These are phyloP conservation scores for Cataglyphis rosenhaueri DNA, from an alignment of 2,888 invertebrate species.

Conservation along the genomic window DNA sequence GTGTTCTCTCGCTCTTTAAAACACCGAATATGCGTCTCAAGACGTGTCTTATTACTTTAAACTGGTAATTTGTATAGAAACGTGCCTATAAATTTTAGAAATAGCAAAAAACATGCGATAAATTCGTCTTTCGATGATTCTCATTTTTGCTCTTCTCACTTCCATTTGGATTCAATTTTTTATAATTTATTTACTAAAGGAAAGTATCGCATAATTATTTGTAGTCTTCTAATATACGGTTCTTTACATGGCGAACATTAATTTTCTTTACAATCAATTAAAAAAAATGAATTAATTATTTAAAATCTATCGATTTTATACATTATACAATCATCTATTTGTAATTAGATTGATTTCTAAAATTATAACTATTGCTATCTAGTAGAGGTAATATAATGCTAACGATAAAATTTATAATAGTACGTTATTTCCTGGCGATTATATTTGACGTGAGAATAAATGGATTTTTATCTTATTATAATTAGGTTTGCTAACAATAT, in stretches of 20 bases:
- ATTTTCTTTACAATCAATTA: not conserved
- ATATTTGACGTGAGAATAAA: not conserved
- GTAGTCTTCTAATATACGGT: not conserved
- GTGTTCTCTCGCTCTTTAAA: constrained; percentile 89
- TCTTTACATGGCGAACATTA: not conserved
- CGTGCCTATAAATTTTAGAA: not conserved
- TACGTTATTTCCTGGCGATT: not conserved
- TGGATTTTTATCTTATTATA: not conserved
- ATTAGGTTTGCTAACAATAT: constrained; percentile 94
- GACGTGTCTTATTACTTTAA: constrained; percentile 93
- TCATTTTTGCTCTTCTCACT: not conserved
- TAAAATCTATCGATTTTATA: not conserved
- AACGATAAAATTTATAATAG: not conserved
- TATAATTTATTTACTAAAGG: not conserved
- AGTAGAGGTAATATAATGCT: not conserved
- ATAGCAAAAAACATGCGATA: not conserved
- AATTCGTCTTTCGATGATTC: not conserved
- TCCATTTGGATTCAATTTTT: not conserved
- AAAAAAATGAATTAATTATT: not conserved
- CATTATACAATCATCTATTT: not conserved
- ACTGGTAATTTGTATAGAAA: constrained; percentile 87
- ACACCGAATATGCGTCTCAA: constrained; percentile 96
- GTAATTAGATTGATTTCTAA: not conserved
- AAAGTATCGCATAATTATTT: not conserved
- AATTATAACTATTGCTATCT: not conserved